These are phyloP conservation scores for Theretra japonica DNA, from an alignment of 2,888 invertebrate species.

Conservation along the genomic window DNA sequence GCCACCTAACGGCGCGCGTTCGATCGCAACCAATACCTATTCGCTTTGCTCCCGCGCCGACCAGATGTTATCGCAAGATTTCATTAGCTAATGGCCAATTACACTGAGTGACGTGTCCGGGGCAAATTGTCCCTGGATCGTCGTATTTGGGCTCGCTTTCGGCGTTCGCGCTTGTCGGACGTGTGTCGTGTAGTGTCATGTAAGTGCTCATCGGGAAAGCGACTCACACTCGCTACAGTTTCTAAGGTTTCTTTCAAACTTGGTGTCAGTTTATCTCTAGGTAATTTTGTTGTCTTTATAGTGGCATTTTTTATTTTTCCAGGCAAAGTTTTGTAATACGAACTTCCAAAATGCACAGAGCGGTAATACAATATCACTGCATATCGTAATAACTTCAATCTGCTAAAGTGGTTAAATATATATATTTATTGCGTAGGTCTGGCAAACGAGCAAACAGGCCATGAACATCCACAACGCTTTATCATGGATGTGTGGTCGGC, in stretches of 20 bases:
- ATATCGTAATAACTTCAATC: too few relatives aligned
- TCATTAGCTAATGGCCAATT: slow-evolving; percentile 78
- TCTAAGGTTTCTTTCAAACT: neutral
- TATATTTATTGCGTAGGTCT: too few relatives aligned
- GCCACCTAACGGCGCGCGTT: slow-evolving; percentile 59
- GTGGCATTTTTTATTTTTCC: too few relatives aligned
- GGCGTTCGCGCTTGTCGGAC: slow-evolving; percentile 34
- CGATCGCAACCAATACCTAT: slow-evolving; percentile 45
- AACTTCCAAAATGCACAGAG: too few relatives aligned
- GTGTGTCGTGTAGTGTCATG: slow-evolving; percentile 36
- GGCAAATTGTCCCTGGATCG: slow-evolving; percentile 59
- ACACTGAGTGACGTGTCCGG: slow-evolving; percentile 80
- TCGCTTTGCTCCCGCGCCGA: slow-evolving; percentile 64
- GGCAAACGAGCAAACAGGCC: too few relatives aligned
- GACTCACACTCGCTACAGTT: neutral
- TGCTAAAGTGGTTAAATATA: too few relatives aligned
- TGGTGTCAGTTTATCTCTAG: neutral
- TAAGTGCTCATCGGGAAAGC: slow-evolving; percentile 31
- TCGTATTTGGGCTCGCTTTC: slow-evolving; percentile 48
- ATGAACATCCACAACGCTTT: too few relatives aligned
- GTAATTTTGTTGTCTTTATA: neutral
- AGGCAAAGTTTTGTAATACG: too few relatives aligned
- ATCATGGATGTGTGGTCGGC: too few relatives aligned
- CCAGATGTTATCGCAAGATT: slow-evolving; percentile 64
- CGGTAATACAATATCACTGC: too few relatives aligned